Evolutionary conservation across 53 echinoderm and acorn worm genomes (phyloP), one percentile per base, ranked within the genome.

Genomic region (Holothuria leucospilota): DNA sequence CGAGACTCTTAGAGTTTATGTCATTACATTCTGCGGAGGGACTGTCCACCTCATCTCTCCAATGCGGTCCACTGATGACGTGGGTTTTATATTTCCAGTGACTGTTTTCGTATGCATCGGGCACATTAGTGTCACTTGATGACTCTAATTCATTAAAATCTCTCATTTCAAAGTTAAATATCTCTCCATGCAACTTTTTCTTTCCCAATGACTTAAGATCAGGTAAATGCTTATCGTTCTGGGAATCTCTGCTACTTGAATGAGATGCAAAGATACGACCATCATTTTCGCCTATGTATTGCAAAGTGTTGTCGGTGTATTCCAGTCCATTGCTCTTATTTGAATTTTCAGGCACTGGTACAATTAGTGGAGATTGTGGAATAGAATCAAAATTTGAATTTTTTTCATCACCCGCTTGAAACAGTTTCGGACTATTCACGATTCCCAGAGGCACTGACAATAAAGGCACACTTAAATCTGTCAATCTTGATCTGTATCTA

Each of bases 391-490:
- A 39, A 70, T 16, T 41, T 52, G 75, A 8, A 20, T 75, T 42
- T 27, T 51, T 26, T 2, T 26, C 75, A 52, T n/a, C 75, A 68
- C 28, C 34, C 68, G 68, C 9, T 23, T 68, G 28, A n/a, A 73
- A 34, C 4, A 39, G 10, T 60, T 80, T 80, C 25, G 27, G 28
- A 28, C 24, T 60, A 5, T 51, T 13, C 2, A 38, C 29, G 10
- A 18, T 61, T 26, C 38, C 61, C 13, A 6, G 52, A 59, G 80
- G 80, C 30, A 80, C 80, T 59, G 29, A 59, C 28, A 80, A 59
- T 62, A 80, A 80, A 80, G 80, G 80, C 80, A 80, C 80, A 29
- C 30, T 30, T 30, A 67, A 67, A 26, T 67, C 67, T 27, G 27
- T 30, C 67, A 30, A 13, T 67, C 67, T 30, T 30, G 67, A 23